Percentiles rank a stretch among this genome's conserved stretches.
These are phyloP conservation scores for Drosophila falleni DNA, from an alignment of 2,888 invertebrate genomes.

Conservation along the genomic window DNA sequence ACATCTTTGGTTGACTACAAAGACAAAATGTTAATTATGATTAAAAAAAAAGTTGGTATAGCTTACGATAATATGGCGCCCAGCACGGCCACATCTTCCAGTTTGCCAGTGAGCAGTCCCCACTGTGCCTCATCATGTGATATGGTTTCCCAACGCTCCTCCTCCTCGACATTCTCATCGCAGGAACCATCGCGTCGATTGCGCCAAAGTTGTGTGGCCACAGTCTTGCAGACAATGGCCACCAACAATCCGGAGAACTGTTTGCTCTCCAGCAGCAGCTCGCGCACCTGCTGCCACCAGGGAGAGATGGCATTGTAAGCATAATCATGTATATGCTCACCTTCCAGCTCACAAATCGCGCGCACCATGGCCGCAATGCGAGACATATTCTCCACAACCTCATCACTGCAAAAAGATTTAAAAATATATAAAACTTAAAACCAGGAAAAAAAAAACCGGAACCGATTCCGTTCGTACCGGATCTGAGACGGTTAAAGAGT, in stretches of 20 bases:
- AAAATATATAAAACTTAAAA: neutral
- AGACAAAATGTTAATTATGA: neutral
- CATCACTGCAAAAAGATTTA: constrained; percentile 74
- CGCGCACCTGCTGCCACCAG: constrained; percentile 94
- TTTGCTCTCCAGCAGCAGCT: constrained; percentile 89
- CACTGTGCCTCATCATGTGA: constrained; percentile 95
- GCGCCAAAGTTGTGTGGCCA: constrained; percentile 86
- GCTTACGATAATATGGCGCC: constrained; percentile 88
- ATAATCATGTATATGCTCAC: constrained; percentile 87
- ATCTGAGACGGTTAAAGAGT: too few species aligned
- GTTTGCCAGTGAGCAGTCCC: constrained; percentile 93
- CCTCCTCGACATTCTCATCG: constrained; percentile 83
- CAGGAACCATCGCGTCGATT: constrained; percentile 79
- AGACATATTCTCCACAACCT: constrained; percentile 87
- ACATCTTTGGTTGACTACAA: constrained; percentile 74
- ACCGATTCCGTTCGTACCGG: too few species aligned
- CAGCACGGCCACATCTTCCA: constrained; percentile 94
- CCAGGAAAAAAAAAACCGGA: too few species aligned
- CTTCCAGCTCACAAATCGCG: constrained; percentile 88
- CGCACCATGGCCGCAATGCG: constrained; percentile 89
- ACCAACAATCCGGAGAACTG: constrained; percentile 93
- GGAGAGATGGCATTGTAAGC: constrained; percentile 90
- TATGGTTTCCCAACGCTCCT: constrained; percentile 92
- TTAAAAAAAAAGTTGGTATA: neutral
- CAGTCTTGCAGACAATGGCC: constrained; percentile 93